Base-by-base conservation (phyloP, 2,888 invertebrate genomes). In the Lapara coniferarum region DNA sequence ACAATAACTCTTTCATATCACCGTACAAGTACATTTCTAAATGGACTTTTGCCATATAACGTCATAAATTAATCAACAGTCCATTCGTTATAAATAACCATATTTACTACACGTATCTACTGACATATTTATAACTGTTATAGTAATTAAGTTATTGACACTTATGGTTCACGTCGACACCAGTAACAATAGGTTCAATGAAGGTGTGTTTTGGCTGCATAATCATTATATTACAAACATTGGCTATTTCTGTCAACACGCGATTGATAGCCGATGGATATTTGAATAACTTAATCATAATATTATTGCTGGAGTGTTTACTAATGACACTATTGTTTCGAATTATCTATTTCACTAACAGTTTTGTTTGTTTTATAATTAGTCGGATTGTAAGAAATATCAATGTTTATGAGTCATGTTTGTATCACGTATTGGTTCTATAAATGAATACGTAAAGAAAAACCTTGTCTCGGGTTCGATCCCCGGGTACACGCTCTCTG, bases 261-360 rank as follows among this genome's bases (percentile, higher is more conserved):
- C 19, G 71, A 78, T 84, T 83, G 83, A 85, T 84, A 81, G 81
- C 78, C 74, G 79, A 84, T 85, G 81, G 86, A 89, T 87, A 88
- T 91, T 91, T 85, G 81, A 85, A 80, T 85, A 83, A 78, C 83
- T 81, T 85, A 86, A 87, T 85, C 83, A 86, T 84, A 75, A 76
- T 72, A 75, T 74, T 74, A 71, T 74, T 73, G 69, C 70, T 66
- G 66, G 68, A 71, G 68, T 66, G 66, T 70, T 57, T 59, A 44
- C 44, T 59, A 19, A 63, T 63, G 51, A 53, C 25, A 44, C 68
- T 53, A 68, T 63, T 68, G 68, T 63, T 63, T 37, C 16, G 4
- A 10, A 5, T 52, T 68, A 68, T 58, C 57, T 59, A 51, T 68
- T 46, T 46, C 16, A 63, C 49, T 63, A 49, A 59, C 37, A 51